Base-by-base conservation (phyloP, 2,113 vertebrate genomes). In the Halcyon senegalensis region DNA sequence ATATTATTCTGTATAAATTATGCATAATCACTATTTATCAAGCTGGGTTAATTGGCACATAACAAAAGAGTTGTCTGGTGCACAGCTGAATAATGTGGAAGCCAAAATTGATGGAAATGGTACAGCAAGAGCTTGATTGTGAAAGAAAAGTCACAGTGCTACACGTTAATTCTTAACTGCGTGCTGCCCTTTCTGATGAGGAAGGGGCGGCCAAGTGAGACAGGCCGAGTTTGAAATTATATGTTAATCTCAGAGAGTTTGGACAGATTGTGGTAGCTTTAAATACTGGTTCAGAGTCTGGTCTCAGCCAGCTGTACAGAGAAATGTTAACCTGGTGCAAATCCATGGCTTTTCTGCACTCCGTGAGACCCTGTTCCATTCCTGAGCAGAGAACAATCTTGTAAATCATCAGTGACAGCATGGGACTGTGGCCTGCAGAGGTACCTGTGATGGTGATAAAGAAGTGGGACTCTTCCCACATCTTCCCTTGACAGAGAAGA, bases 11-110 rank as follows among this genome's bases (percentile, higher is more conserved):
- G 28, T 86, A 94, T 96, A 96, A 96, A 97, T 96, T 90, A 97
- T 92, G 93, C 96, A 93, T 97, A 97, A 97, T 96, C 92, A 96
- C 96, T 97, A 92, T 97, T 97, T 97, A 97, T 96, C 96, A 97
- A 92, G 95, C 90, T 96, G 91, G 82, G 96, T 96, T 97, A 97
- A 97, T 96, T 96, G 94, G 90, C 96, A 96, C 82, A 94, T 86
- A 94, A 97, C 97, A 88, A 96, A 97, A 89, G 92, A 97, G 78
- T 64, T 89, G 93, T 96, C 97, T 97, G 90, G 75, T 90, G 87
- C 87, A 84, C 91, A 95, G 95, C 90, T 93, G 96, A 97, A 90
- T 89, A 95, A 94, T 30, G 79, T 76, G 33, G 87, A 91, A 87
- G 91, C 95, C 95, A 96, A 94, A 96, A 95, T 41, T 88, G 89